Evolutionary conservation across 2,113 vertebrate species (phyloP).

Genomic region (Apaloderma vittatum): DNA sequence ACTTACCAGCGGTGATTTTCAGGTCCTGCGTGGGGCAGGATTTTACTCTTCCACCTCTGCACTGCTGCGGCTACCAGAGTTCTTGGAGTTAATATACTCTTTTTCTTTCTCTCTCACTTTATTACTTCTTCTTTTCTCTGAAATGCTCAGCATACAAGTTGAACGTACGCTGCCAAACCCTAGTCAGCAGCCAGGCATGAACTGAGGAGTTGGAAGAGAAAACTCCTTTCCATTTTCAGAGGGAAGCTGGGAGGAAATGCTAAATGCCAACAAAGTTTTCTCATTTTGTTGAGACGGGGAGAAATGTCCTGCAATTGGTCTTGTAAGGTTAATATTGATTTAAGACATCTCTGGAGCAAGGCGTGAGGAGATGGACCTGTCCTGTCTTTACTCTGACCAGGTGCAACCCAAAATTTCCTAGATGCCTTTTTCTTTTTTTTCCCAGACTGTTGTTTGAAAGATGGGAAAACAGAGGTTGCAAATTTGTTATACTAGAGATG

Average conservation of each 20-base stretch:
- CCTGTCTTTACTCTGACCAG: not conserved
- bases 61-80: not conserved
- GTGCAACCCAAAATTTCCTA: not conserved
- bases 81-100: not conserved
- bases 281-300: not conserved
- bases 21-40: not conserved
- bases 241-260: not conserved
- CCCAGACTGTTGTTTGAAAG: not conserved
- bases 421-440: not conserved
- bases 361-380: not conserved
- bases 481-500: not conserved
- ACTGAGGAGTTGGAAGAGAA: not conserved
- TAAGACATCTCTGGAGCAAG: not conserved
- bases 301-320: not conserved
- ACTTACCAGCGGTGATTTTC: accelerated
- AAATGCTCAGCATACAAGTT: not conserved
- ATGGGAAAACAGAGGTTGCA: not conserved
- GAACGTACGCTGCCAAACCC: accelerated
- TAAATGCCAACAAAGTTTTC: not conserved
- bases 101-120: not conserved
- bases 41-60: not conserved
- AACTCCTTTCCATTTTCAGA: not conserved
- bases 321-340: not conserved
- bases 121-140: not conserved
- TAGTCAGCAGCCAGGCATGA: not conserved